Conservation (phyloP, 2,113 vertebrate species). For the Egretta garzetta region DNA sequence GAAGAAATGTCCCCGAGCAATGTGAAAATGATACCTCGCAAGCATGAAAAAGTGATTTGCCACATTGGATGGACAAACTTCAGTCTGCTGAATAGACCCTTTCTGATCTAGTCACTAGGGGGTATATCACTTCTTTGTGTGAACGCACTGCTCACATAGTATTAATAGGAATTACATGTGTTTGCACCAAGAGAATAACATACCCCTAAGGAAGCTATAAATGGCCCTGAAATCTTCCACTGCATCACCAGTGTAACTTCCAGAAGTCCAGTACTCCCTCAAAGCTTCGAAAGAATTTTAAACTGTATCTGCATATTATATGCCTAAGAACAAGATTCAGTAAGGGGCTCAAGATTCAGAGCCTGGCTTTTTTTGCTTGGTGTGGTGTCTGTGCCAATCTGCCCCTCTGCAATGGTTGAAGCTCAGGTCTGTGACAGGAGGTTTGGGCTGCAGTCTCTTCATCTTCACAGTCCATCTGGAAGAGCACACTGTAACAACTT, state of each 20-base stretch:
- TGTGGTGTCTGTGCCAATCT: neutral
- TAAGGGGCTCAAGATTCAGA: neutral
- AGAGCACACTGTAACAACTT: neutral
- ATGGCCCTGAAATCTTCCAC: neutral
- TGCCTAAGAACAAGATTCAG: neutral
- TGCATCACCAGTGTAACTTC: neutral
- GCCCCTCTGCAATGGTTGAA: neutral
- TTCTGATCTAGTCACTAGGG: neutral
- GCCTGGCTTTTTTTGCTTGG: accelerated
- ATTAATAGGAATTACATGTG: neutral
- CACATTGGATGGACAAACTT: neutral
- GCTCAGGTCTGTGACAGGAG: neutral
- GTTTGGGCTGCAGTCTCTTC: neutral
- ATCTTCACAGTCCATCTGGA: neutral
- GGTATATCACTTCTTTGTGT: neutral
- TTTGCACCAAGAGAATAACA: neutral
- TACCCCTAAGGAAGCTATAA: neutral
- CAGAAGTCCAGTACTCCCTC: neutral
- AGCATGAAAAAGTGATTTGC: constrained; percentile 23
- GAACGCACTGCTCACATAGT: neutral
- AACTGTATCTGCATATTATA: no score
- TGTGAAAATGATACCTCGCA: neutral
- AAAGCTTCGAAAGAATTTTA: neutral
- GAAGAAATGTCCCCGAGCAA: constrained; percentile 15
- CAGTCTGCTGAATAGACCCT: neutral